Percentiles rank a stretch among this genome's conserved stretches.
These are phyloP conservation scores for Plectropomus leopardus DNA, from an alignment of 2,113 vertebrate species.

Conservation along the genomic window DNA sequence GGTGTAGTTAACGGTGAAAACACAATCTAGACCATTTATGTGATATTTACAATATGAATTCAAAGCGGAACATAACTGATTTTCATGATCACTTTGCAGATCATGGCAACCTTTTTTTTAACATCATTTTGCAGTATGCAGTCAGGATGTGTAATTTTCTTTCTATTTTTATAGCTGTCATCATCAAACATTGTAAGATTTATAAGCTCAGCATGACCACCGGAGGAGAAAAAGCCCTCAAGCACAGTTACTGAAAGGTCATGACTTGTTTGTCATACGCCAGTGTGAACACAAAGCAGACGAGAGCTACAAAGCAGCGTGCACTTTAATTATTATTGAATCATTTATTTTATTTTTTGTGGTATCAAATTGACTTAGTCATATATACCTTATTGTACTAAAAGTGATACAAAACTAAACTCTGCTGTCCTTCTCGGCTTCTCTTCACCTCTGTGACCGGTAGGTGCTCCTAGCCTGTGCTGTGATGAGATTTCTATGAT, in stretches of 20 bases:
- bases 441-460: background rate
- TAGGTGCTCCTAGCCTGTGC: background rate
- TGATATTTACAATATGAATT: background rate
- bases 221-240: background rate
- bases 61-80: background rate
- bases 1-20: background rate
- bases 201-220: background rate
- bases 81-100: background rate
- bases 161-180: background rate
- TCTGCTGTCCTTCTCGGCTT: background rate
- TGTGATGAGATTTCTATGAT: background rate
- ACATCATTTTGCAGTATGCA: background rate
- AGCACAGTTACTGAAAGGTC: background rate
- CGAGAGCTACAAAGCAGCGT: background rate
- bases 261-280: background rate
- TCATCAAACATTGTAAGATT: background rate
- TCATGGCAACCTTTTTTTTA: no score
- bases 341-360: background rate
- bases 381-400: background rate
- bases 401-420: conserved; percentile 7
- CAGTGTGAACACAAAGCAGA: background rate
- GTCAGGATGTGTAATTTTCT: background rate
- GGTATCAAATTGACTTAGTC: background rate
- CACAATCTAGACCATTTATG: no score
- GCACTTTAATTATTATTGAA: background rate